These are phyloP conservation scores for Melanophora roralis DNA, from an alignment of 2,888 invertebrate genomes.

Conservation along the genomic window DNA sequence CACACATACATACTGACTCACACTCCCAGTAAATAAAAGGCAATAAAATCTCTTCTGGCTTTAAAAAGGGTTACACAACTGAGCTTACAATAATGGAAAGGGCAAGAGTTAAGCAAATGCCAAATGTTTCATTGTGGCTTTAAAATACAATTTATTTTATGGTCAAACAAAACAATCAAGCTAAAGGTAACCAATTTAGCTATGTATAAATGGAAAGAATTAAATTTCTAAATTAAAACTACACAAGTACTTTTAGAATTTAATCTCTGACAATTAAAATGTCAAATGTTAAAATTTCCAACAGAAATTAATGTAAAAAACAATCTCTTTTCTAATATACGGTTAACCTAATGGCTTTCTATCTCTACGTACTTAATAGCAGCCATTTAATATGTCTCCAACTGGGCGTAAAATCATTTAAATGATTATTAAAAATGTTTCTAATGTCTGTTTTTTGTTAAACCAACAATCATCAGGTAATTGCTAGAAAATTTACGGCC, in stretches of 20 bases:
- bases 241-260: constrained; percentile 5
- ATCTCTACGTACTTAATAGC: neutral
- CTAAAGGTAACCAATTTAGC: neutral
- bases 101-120: neutral
- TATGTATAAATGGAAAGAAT: neutral
- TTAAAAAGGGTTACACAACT: constrained; percentile 6
- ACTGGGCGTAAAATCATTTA: constrained; percentile 56
- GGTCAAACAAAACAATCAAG: constrained; percentile 56
- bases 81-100: neutral
- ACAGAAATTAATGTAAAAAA: constrained; percentile 10
- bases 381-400: constrained; percentile 49
- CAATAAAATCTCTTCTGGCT: constrained; percentile 25
- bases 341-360: constrained; percentile 45
- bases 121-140: constrained; percentile 54
- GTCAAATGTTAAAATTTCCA: constrained; percentile 3
- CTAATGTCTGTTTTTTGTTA: constrained; percentile 55
- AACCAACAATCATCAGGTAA: constrained; percentile 63
- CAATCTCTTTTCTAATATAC: neutral
- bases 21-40: neutral
- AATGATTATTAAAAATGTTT: constrained; percentile 52
- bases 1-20: neutral
- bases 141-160: constrained; percentile 61
- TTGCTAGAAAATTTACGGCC: constrained; percentile 60
- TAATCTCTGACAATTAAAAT: constrained; percentile 19
- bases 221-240: neutral